phyloP scores from a whole-genome alignment of 2,113 vertebrate species.

The Orthonyx spaldingii region DNA sequence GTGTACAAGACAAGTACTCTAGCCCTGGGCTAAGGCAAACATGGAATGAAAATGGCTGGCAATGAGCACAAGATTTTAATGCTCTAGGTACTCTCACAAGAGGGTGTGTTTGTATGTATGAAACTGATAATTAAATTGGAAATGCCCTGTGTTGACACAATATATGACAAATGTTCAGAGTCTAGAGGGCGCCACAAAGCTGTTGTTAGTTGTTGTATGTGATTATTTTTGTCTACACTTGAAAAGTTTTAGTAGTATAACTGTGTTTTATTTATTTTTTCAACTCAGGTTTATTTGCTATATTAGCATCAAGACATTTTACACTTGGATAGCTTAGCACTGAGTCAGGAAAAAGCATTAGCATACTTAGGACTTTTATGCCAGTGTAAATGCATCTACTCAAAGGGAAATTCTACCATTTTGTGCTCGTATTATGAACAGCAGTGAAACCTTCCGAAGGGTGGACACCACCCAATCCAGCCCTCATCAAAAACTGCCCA shows the following conservation, averaged over 20 bases:
- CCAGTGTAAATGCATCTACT: background rate
- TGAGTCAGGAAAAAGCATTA: background rate
- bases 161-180: background rate
- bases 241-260: background rate
- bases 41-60: background rate
- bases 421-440: background rate
- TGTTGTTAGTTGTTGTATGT: background rate
- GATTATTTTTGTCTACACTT: background rate
- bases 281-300: background rate
- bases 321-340: background rate
- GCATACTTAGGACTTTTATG: background rate
- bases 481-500: background rate
- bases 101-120: background rate
- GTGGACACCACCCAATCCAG: background rate
- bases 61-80: background rate
- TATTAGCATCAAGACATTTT: background rate
- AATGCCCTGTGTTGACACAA: background rate
- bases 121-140: constrained; percentile 26
- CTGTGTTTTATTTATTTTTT: background rate
- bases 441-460: background rate
- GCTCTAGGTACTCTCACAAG: background rate
- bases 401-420: background rate
- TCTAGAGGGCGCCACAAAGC: background rate
- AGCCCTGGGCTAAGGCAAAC: background rate
- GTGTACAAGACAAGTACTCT: background rate